Percentiles rank a stretch among this genome's conserved stretches.
phyloP scores from a whole-genome alignment of 1,140 invertebrate species.

The Macrobrachium rosenbergii region DNA sequence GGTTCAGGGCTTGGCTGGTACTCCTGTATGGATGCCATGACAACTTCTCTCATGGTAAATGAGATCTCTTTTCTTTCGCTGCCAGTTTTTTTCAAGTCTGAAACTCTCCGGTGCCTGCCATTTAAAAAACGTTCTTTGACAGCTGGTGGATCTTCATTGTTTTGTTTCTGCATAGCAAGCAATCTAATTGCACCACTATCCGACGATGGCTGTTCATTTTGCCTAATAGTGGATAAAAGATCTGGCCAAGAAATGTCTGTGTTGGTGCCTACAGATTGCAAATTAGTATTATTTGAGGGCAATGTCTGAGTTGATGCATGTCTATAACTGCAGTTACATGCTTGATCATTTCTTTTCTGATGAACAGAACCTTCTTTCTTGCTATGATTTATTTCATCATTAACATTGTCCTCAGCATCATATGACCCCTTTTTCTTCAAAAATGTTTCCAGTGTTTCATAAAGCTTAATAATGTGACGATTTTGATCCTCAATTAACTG shows the following conservation, averaged over 20 bases:
- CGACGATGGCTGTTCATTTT: neutral
- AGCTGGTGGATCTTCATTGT: neutral
- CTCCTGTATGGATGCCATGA: conserved; percentile 28
- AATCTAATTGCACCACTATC: neutral
- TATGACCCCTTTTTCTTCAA: conserved; percentile 10
- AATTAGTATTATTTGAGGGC: neutral
- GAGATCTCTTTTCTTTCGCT: conserved; percentile 9
- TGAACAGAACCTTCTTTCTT: neutral
- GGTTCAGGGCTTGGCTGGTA: conserved; percentile 21
- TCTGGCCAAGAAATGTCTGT: conserved; percentile 48
- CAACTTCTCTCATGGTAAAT: conserved; percentile 22
- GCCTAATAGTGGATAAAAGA: neutral
- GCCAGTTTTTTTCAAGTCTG: neutral
- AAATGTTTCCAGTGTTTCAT: conserved; percentile 6
- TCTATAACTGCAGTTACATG: neutral
- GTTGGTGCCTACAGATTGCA: conserved; percentile 17
- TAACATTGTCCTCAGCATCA: conserved; percentile 19
- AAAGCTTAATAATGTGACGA: conserved; percentile 30
- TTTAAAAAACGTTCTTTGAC: neutral
- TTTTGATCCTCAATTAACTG: conserved; percentile 37
- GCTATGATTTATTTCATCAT: neutral
- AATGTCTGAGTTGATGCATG: conserved; percentile 25
- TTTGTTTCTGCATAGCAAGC: neutral
- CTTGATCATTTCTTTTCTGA: neutral
- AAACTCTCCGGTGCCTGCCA: neutral